Base-by-base conservation (phyloP, 2,888 invertebrate genomes). In the Ommatoiulus sabulosus region DNA sequence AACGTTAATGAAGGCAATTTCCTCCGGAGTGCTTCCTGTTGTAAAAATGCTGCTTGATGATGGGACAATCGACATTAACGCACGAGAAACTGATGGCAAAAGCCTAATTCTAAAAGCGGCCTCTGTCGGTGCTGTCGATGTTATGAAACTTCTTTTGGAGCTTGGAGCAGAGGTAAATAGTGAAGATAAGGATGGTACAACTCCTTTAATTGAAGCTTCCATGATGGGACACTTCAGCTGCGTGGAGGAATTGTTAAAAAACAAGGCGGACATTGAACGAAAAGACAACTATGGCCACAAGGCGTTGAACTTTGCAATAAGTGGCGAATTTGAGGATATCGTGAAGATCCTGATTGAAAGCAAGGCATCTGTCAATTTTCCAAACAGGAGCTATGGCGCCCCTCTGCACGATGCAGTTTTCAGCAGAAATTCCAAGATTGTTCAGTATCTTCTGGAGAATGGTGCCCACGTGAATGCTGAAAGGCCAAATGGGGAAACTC, bases 391-490 rank as follows among this genome's bases (percentile, higher is more conserved):
- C 80, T 80, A 80, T 35, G 12, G 35, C 35, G 3, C 35, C 10
- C 80, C 80, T 12, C 12, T 80, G 35, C 80, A 80, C 35, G 35
- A 80, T 80, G 80, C 80, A 35, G 80, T 80, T 80, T 80, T 80
- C 35, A 80, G 12, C 24, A 80, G 80, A 35, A 80, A 80, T 35
- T 35, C 80, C 35, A 4, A 7, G 35, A 80, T 80, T 10, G 80
- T 80, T 15, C 80, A 80, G 80, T 35, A 35, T 43, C 80, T 80
- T 80, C 35, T 80, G 80, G 35, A 80, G 3, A 80, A 12, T 80
- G 80, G 80, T 80, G 80, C 80, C 4, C 35, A 12, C 4, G 80
- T 80, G 35, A 80, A 80, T 80, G 80, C 80, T 35, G 35, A 80
- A 35, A 15, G 15, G 8, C 80, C 80, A 80, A 12, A 35, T 80